Evolutionary conservation across 2,113 vertebrate species (phyloP).

Genomic region (Ranitomeya variabilis): DNA sequence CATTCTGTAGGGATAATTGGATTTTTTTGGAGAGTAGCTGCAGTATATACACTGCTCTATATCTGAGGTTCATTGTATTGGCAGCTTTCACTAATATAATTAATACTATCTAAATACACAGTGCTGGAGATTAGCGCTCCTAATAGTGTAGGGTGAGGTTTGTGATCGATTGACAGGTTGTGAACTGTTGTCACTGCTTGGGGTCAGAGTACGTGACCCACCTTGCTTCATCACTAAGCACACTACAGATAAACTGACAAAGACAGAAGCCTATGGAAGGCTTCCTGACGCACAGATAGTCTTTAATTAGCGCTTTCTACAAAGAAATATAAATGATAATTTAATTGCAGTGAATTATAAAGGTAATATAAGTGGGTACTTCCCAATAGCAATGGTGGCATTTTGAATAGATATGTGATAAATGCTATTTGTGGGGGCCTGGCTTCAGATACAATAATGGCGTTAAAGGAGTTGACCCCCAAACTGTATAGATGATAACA

Average conservation of each 20-base stretch:
- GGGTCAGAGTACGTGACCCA: background rate
- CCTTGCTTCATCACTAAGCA: slow-evolving; percentile 11
- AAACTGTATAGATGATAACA: too few species aligned
- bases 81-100: background rate
- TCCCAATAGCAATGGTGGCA: background rate
- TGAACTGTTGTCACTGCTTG: background rate
- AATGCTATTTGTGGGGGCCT: background rate
- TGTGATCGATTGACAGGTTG: background rate
- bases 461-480: too few species aligned
- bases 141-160: background rate
- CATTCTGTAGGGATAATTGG: background rate
- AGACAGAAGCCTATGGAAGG: background rate
- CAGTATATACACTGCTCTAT: background rate
- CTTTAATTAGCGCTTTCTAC: background rate
- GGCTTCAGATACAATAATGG: too few species aligned
- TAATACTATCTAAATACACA: background rate
- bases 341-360: background rate
- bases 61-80: background rate
- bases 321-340: background rate
- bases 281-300: background rate
- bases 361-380: background rate
- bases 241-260: background rate
- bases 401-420: background rate
- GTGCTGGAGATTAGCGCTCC: background rate
- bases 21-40: background rate